These are phyloP conservation scores for Emydocephalus ijimae DNA, from an alignment of 2,113 vertebrate species.

Conservation along the genomic window DNA sequence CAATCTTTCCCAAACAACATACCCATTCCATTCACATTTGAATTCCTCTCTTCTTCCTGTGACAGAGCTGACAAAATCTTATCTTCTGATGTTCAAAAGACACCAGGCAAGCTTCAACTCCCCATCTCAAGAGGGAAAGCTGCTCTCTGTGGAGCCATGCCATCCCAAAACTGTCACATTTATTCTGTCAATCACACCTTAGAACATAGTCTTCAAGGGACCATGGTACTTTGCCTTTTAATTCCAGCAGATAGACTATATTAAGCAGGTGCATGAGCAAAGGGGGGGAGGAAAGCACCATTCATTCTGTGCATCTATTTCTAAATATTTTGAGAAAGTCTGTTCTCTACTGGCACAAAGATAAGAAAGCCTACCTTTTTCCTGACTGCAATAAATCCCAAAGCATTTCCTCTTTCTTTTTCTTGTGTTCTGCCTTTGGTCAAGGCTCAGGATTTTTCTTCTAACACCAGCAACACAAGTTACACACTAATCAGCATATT, in stretches of 20 bases:
- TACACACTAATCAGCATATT: background rate
- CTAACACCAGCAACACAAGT: background rate
- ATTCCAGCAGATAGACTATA: background rate
- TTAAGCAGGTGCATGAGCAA: background rate
- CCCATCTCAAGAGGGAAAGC: background rate
- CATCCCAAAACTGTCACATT: background rate
- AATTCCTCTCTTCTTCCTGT: background rate
- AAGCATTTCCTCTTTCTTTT: background rate
- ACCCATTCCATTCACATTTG: background rate
- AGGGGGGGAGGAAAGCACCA: background rate
- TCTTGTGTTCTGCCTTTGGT: background rate
- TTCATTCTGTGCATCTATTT: background rate
- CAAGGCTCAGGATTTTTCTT: background rate
- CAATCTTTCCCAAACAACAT: background rate
- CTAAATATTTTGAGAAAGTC: fast-evolving
- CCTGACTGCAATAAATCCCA: background rate
- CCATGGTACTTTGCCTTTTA: background rate
- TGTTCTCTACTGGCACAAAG: background rate
- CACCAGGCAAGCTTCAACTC: background rate
- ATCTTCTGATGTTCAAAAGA: background rate
- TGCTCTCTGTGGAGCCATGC: background rate
- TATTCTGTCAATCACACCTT: background rate
- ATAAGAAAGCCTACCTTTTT: background rate
- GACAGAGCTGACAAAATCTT: background rate
- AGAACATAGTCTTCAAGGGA: background rate